phyloP scores from a whole-genome alignment of 2,113 vertebrate species.

The Machaerirhynchus nigripectus region DNA sequence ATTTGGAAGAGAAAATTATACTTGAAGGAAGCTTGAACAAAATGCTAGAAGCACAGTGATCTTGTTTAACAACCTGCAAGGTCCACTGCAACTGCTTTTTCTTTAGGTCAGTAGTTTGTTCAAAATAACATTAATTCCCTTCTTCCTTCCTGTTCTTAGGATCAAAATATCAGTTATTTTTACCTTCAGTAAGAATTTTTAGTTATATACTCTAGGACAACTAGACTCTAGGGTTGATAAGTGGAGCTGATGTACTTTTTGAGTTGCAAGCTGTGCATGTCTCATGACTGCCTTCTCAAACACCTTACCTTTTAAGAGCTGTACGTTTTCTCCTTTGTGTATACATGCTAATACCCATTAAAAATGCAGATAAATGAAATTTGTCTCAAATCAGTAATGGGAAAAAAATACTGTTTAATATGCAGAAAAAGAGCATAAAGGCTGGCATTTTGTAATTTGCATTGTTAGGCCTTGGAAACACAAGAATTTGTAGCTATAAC shows the following conservation, averaged over 20 bases:
- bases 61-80: background rate
- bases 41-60: background rate
- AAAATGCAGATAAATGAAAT: constrained; percentile 34
- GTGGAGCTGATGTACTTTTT: background rate
- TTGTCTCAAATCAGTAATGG: constrained; percentile 19
- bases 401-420: constrained; percentile 9
- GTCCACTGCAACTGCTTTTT: background rate
- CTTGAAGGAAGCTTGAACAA: background rate
- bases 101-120: background rate
- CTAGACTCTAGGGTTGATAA: background rate
- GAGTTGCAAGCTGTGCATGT: constrained; percentile 11
- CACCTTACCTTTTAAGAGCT: constrained; percentile 72
- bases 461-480: constrained; percentile 1
- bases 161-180: background rate
- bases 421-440: constrained; percentile 10
- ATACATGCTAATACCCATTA: constrained; percentile 34
- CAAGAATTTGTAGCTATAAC: constrained; percentile 12
- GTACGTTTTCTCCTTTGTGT: constrained; percentile 49
- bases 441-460: constrained; percentile 5
- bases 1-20: background rate
- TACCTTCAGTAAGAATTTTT: background rate
- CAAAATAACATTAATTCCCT: background rate
- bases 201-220: background rate
- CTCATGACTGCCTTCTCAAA: constrained; percentile 43
- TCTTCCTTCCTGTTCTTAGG: constrained; percentile 2